These are phyloP conservation scores for Apis cerana DNA, from an alignment of 1,140 invertebrate species.

Conservation along the genomic window DNA sequence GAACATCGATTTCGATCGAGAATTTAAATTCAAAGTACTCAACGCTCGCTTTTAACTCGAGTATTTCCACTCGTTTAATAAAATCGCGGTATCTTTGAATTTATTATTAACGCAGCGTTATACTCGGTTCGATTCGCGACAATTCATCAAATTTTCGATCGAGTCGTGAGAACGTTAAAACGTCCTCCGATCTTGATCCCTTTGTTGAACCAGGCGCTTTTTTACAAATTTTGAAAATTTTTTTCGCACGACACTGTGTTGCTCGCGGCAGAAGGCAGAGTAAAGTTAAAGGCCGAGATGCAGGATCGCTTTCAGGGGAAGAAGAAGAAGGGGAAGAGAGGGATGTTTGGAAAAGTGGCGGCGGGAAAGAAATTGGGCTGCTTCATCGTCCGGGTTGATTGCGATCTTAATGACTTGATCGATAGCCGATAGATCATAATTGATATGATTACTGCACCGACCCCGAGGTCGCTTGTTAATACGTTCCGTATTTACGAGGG, in stretches of 20 bases:
- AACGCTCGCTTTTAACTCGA: not conserved
- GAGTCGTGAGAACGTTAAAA: too few species aligned
- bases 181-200: too few species aligned
- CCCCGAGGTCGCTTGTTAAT: constrained; percentile 56
- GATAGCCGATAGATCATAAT: constrained; percentile 60
- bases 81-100: not conserved
- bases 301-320: not conserved
- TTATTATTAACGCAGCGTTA: not conserved
- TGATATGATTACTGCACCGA: constrained; percentile 57
- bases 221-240: too few species aligned
- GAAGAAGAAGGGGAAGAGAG: not conserved
- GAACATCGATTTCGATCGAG: constrained; percentile 1
- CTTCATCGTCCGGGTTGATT: constrained; percentile 39
- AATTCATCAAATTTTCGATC: too few species aligned
- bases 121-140: not conserved
- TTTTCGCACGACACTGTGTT: too few species aligned
- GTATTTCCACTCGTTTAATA: not conserved
- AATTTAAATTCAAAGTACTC: constrained; percentile 5
- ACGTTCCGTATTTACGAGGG: constrained; percentile 62
- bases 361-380: constrained; percentile 31
- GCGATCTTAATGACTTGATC: constrained; percentile 53
- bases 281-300: not conserved
- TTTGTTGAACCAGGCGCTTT: too few species aligned
- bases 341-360: not conserved
- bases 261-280: too few species aligned